Base-by-base conservation (phyloP, 2,888 invertebrate genomes). In the Lepidochrysops patricia region DNA sequence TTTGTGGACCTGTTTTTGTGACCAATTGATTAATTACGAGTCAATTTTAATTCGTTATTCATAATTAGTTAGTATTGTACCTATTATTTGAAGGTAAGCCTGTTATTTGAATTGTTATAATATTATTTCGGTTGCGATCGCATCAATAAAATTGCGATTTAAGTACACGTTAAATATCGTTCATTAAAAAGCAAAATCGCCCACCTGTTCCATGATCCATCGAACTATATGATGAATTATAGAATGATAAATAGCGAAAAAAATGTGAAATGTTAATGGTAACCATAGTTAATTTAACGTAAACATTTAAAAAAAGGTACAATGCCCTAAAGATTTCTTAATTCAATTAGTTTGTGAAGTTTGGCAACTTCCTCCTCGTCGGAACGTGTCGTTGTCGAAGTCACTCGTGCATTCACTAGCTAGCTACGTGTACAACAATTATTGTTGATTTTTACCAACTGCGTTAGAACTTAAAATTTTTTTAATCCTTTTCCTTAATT, bases 331-430 rank as follows among this genome's bases (percentile, higher is more conserved):
- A 7, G 4, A 12, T 54, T 54, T 54, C 29, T 54, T 32, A 54
- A 54, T 54, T 54, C 32, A 32, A 54, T 54, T 54, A 54, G 37
- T 37, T 27, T 15, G 27, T 52, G 12, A 19, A 32, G 54, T 52
- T 52, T 13, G 15, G 29, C 19, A 54, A 54, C 26, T 32, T 54
- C 54, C 27, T 27, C 32, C 9, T 13, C 4, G 27, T 32, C 43
- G 32, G 32, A 54, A 54, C 54, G 19, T 54, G 54, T 29, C 9
- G 23, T 13, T 13, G 7, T 52, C 3, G 50, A 4, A 29, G 4
- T 32, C 54, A 19, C 32, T 54, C 54, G 54, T 54, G 54, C 54
- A 12, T 32, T 19, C n/a, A n/a, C n/a, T 9, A 27, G 19, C 5
- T 2, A 13, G 15, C 43, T 13, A 27, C 27, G 52, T 29, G 26